Conservation (phyloP, 2,113 vertebrate genomes). For the Chionomys nivalis region DNA sequence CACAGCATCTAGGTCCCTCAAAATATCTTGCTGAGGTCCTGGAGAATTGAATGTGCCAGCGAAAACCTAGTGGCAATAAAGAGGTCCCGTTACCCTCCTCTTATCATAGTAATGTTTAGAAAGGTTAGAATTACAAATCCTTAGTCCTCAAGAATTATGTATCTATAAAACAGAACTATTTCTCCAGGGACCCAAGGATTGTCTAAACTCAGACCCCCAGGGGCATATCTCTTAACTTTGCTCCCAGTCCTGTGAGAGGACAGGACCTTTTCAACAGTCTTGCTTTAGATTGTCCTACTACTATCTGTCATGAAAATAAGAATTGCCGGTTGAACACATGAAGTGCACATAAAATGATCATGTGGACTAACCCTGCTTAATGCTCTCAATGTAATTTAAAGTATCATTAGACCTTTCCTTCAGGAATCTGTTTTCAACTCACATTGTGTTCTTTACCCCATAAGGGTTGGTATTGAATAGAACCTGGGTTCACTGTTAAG, state of each 20-base stretch:
- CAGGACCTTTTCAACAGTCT: rapidly evolving
- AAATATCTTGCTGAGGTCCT: not conserved
- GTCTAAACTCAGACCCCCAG: not conserved
- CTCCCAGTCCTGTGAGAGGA: not conserved
- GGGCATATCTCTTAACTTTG: not conserved
- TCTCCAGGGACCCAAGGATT: not conserved
- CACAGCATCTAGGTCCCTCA: not conserved
- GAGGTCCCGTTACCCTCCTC: no score
- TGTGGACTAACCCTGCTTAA: not conserved
- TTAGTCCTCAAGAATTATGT: not conserved
- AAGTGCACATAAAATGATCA: not conserved
- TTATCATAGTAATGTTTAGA: not conserved
- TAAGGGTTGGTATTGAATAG: not conserved
- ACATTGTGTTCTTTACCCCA: not conserved
- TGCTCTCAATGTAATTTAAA: not conserved
- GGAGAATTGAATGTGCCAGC: not conserved
- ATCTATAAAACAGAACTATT: not conserved
- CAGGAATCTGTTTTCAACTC: not conserved
- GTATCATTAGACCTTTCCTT: not conserved
- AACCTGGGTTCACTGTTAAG: not conserved
- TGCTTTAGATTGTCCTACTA: not conserved
- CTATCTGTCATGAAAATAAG: not conserved
- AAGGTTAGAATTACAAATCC: not conserved
- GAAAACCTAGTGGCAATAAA: not conserved
- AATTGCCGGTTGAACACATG: not conserved